Evolutionary conservation across 2,113 vertebrate species (phyloP).

Genomic region (Dromiciops gliroides): DNA sequence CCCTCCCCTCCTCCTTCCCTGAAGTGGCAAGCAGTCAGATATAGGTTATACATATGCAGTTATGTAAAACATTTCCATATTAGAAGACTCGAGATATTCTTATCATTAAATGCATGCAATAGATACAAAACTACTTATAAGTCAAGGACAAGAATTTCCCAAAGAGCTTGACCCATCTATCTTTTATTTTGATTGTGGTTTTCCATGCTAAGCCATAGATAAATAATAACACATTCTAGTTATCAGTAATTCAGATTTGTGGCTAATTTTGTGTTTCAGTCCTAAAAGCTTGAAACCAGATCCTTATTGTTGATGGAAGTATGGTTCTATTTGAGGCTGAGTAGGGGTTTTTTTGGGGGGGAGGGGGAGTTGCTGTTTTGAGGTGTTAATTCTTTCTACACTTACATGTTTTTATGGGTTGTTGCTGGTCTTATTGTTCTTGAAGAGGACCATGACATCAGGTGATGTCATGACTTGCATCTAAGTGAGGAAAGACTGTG

Average conservation of each 20-base stretch:
- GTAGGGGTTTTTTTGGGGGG: not conserved
- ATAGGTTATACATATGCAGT: no score
- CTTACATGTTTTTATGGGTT: not conserved
- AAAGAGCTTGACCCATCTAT: slow-evolving; percentile 28
- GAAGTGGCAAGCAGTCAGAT: no score
- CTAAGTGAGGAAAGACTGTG: no score
- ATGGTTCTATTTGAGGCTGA: not conserved
- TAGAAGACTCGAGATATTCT: no score
- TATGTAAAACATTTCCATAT: no score
- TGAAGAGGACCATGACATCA: no score
- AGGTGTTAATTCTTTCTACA: not conserved
- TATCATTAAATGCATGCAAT: slow-evolving; percentile 4
- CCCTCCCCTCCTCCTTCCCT: no score
- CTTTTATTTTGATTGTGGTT: slow-evolving; percentile 19
- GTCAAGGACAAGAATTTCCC: slow-evolving; percentile 27
- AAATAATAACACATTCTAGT: slow-evolving; percentile 16
- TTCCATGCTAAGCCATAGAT: not conserved
- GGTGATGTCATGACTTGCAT: no score
- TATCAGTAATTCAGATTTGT: slow-evolving; percentile 9
- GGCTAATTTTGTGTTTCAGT: not conserved
- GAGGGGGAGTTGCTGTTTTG: no score
- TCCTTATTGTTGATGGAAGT: not conserved
- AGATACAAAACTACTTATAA: slow-evolving; percentile 17
- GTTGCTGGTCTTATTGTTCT: no score
- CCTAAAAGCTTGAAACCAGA: slow-evolving; percentile 3